These are phyloP conservation scores for Mormoops blainvillei DNA, from an alignment of 2,113 vertebrate species.

Conservation along the genomic window DNA sequence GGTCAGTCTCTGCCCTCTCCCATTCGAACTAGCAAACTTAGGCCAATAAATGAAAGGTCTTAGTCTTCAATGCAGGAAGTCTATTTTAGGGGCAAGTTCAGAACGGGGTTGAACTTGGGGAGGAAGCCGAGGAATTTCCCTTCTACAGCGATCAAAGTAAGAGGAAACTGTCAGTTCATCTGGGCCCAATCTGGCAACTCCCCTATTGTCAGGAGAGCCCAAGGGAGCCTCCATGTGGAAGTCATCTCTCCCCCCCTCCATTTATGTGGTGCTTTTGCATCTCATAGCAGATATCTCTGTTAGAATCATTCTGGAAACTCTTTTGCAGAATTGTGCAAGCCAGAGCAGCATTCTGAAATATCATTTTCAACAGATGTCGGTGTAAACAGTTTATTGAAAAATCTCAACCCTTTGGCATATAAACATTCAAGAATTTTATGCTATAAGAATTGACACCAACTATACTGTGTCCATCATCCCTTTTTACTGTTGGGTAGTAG, in stretches of 20 bases:
- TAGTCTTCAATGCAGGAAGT: neutral
- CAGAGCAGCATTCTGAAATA: neutral
- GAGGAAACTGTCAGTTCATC: slow-evolving; percentile 4
- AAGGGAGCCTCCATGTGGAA: slow-evolving; percentile 5
- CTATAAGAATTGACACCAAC: neutral
- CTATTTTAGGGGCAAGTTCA: neutral
- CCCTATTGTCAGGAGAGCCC: neutral
- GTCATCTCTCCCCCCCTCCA: neutral
- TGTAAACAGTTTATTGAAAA: slow-evolving; percentile 12
- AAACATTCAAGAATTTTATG: neutral
- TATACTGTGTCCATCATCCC: neutral
- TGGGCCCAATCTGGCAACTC: slow-evolving; percentile 25
- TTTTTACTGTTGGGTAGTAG: neutral
- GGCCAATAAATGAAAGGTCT: neutral
- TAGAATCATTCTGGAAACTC: neutral
- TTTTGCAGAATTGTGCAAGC: neutral
- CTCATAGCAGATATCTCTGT: neutral
- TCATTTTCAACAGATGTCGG: neutral
- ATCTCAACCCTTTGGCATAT: neutral
- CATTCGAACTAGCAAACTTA: neutral
- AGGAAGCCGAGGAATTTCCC: slow-evolving; percentile 27
- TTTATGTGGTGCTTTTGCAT: neutral
- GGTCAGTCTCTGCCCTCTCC: neutral
- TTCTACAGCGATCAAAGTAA: slow-evolving; percentile 35
- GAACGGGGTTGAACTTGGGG: neutral